phyloP scores from a whole-genome alignment of 2,113 vertebrate species.

The Xyliphius kryptos region DNA sequence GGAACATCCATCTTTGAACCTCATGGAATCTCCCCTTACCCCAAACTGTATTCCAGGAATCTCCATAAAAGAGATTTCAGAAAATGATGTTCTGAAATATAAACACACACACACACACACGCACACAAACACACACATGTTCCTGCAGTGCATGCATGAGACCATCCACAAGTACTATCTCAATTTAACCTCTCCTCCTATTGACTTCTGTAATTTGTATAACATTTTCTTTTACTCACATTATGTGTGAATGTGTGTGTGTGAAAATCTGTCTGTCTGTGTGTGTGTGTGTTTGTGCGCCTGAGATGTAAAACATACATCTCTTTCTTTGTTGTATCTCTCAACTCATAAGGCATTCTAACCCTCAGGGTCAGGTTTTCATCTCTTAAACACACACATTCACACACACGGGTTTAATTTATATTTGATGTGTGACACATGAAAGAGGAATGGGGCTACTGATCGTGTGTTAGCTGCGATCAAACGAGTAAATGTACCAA shows the following conservation, averaged over 20 bases:
- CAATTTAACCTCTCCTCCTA: background rate
- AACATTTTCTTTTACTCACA: background rate
- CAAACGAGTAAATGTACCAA: conserved; percentile 11
- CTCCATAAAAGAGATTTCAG: no score
- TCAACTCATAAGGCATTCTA: conserved; percentile 8
- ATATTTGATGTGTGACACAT: conserved; percentile 4
- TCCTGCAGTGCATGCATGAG: background rate
- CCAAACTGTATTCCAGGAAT: no score
- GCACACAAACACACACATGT: no score
- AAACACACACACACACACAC: background rate
- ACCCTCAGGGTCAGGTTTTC: conserved; percentile 20
- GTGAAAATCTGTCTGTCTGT: background rate
- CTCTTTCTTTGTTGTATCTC: background rate
- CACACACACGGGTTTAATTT: conserved; percentile 11
- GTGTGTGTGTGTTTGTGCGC: no score
- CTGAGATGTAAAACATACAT: conserved; percentile 6
- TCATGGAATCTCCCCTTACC: no score
- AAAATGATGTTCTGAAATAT: background rate
- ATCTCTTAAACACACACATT: conserved; percentile 5
- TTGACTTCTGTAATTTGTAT: background rate
- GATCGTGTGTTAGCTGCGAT: conserved; percentile 1
- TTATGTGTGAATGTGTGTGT: no score
- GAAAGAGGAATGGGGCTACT: background rate
- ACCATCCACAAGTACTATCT: background rate
- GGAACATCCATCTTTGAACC: no score